Evolutionary conservation across 1,140 invertebrate genomes (phyloP).

Genomic region (Hestina assimilis): DNA sequence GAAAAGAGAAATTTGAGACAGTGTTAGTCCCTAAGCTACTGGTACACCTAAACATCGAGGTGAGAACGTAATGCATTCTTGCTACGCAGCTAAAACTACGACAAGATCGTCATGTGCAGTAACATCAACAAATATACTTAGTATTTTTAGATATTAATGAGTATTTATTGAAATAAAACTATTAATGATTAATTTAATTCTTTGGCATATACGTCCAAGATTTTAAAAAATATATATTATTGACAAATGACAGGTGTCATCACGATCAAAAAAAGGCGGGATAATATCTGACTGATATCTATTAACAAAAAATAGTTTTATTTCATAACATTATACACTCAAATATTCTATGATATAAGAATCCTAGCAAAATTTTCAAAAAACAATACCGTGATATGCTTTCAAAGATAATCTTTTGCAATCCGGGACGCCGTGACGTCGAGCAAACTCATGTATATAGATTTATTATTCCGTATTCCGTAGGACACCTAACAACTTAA

Average conservation of each 20-base stretch:
- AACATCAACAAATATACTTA: constrained; percentile 49
- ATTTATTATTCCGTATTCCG: no score
- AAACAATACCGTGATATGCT: constrained; percentile 55
- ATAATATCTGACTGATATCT: neutral
- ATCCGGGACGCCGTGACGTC: constrained; percentile 23
- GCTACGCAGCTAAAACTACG: constrained; percentile 56
- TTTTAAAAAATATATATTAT: no score
- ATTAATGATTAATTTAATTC: neutral
- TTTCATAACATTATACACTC: neutral
- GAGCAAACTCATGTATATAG: constrained; percentile 20
- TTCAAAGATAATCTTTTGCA: constrained; percentile 27
- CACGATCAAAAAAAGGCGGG: no score
- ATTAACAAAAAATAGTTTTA: neutral
- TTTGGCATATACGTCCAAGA: neutral
- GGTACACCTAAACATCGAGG: constrained; percentile 64
- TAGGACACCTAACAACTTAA: constrained; percentile 37
- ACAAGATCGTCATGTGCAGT: constrained; percentile 41
- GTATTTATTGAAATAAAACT: neutral
- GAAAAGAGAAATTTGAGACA: constrained; percentile 31
- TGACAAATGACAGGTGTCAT: no score
- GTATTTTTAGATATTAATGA: neutral
- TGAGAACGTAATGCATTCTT: constrained; percentile 48
- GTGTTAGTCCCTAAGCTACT: constrained; percentile 49
- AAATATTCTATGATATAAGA: constrained; percentile 14
- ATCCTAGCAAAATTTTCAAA: constrained; percentile 30